Evolutionary conservation across 23 tunicate genomes (phyloP).

Genomic region (Styela plicata): DNA sequence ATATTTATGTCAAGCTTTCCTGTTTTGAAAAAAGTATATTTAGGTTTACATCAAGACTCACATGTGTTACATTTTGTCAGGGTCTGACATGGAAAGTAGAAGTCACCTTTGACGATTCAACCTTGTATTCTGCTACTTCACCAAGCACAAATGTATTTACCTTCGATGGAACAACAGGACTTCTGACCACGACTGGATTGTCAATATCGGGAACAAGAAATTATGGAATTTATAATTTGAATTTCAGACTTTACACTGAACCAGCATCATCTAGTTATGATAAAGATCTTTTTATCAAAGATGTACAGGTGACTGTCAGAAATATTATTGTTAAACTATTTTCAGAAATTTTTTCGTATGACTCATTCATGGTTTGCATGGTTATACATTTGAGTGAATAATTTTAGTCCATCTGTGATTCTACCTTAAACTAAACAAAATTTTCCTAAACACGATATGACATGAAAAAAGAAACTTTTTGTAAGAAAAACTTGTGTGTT

Average conservation of each 20-base stretch:
- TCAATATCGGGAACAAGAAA: slow-evolving; percentile 33
- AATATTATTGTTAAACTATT: too few species aligned
- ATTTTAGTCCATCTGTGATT: too few species aligned
- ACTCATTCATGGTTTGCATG: too few species aligned
- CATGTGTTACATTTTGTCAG: slow-evolving; percentile 40
- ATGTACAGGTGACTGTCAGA: slow-evolving; percentile 9
- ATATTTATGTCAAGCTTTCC: too few species aligned
- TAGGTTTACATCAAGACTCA: too few species aligned
- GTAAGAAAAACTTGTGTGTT: too few species aligned
- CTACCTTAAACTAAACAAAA: too few species aligned
- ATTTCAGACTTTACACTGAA: slow-evolving; percentile 37
- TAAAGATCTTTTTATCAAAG: background rate
- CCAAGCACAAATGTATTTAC: slow-evolving; percentile 31
- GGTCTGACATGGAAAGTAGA: slow-evolving; percentile 67
- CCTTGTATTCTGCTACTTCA: slow-evolving; percentile 26
- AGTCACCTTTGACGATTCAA: slow-evolving; percentile 51
- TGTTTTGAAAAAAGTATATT: too few species aligned
- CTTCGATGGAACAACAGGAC: slow-evolving; percentile 51
- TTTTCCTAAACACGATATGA: too few species aligned
- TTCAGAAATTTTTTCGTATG: too few species aligned
- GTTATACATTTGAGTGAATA: too few species aligned
- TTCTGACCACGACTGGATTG: slow-evolving; percentile 51
- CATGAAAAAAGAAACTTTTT: too few species aligned
- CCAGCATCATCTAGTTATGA: slow-evolving; percentile 20
- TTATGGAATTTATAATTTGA: slow-evolving; percentile 52